Conservation (phyloP, 37 sponge, comb jelly and placozoan species). For the Petrosia ficiformis region DNA sequence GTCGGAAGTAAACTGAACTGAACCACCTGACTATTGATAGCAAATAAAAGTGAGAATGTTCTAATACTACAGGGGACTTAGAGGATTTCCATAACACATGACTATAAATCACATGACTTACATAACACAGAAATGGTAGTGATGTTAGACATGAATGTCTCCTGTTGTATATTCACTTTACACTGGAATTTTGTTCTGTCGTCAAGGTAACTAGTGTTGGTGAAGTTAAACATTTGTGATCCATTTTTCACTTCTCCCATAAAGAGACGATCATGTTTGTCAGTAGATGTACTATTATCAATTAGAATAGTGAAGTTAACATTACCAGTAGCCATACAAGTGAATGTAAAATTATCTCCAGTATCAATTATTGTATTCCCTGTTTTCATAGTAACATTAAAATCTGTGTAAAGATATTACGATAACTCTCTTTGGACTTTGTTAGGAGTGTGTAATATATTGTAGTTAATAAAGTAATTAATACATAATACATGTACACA, state of each 20-base stretch:
- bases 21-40: too few relatives aligned
- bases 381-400: too few relatives aligned
- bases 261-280: not conserved
- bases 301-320: not conserved
- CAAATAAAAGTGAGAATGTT: too few relatives aligned
- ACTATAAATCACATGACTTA: not conserved
- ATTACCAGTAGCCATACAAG: not conserved
- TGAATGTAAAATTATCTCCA: not conserved
- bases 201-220: not conserved
- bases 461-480: too few relatives aligned
- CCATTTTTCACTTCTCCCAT: not conserved
- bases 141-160: not conserved
- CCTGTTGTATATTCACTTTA: not conserved
- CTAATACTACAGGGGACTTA: too few relatives aligned
- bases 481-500: too few relatives aligned
- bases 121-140: not conserved
- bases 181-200: not conserved
- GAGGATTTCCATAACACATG: not conserved
- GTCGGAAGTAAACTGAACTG: too few relatives aligned
- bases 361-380: too few relatives aligned
- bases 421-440: too few relatives aligned
- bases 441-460: too few relatives aligned
- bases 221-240: not conserved
- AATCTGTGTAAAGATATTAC: too few relatives aligned
- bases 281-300: not conserved